phyloP scores from a whole-genome alignment of 1,140 invertebrate genomes.

The Whitmania pigra region DNA sequence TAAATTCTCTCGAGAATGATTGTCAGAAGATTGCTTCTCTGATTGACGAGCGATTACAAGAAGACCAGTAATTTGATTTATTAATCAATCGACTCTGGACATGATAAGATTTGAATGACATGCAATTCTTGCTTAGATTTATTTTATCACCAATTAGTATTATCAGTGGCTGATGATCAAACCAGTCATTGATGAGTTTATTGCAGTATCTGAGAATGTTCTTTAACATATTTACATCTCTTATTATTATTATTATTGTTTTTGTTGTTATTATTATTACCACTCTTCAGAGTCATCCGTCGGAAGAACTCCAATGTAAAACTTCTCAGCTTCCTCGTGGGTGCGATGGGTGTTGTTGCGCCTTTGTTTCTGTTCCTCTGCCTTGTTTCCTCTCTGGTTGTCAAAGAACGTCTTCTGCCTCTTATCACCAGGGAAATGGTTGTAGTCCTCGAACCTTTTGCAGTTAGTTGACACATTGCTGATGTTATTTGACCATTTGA shows the following conservation, averaged over 20 bases:
- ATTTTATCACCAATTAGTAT: neutral
- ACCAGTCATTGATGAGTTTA: no score
- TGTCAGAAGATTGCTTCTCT: conserved; percentile 45
- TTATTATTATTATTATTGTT: no score
- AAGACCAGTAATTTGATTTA: conserved; percentile 38
- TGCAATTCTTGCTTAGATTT: neutral
- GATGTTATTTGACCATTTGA: no score
- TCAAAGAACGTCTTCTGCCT: neutral
- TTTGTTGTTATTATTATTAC: no score
- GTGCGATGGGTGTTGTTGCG: neutral
- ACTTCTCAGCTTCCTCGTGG: no score
- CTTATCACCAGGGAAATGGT: neutral
- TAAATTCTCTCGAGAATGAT: conserved; percentile 50
- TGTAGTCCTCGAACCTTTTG: neutral
- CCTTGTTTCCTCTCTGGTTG: neutral
- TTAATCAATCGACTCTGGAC: neutral
- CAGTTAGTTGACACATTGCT: neutral
- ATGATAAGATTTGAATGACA: neutral
- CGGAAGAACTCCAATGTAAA: no score
- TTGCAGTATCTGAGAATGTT: no score
- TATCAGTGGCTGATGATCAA: neutral
- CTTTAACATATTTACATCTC: no score
- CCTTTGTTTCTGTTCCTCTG: conserved; percentile 22
- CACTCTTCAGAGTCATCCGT: no score
- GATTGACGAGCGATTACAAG: conserved; percentile 41